Evolutionary conservation across 2,113 vertebrate genomes (phyloP).

Genomic region (Clarias magur): DNA sequence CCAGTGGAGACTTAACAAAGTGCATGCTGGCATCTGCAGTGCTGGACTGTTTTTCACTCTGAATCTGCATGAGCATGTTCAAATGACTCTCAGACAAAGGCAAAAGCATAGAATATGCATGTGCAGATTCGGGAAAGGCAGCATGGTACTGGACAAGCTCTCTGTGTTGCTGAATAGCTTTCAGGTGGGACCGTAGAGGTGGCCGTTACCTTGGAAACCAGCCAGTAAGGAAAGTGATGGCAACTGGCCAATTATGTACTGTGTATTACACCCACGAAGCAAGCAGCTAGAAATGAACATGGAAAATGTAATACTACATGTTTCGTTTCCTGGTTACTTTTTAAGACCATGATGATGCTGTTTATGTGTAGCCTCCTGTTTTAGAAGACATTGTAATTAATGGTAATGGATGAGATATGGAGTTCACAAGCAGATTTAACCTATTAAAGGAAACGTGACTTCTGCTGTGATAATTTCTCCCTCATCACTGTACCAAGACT

Average conservation of each 20-base stretch:
- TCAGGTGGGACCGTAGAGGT: slow-evolving; percentile 32
- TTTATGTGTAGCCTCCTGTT: neutral
- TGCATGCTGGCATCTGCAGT: slow-evolving; percentile 16
- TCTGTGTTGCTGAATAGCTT: slow-evolving; percentile 21
- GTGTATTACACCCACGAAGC: slow-evolving; percentile 28
- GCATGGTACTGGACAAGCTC: slow-evolving; percentile 21
- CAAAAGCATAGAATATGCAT: slow-evolving; percentile 16
- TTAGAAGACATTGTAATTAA: neutral
- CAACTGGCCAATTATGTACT: slow-evolving; percentile 35
- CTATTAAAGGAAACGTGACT: neutral
- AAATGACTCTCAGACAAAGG: slow-evolving; percentile 15
- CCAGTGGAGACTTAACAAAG: slow-evolving; percentile 31
- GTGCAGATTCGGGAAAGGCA: slow-evolving; percentile 10
- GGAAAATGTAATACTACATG: neutral
- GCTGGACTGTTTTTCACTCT: slow-evolving; percentile 29
- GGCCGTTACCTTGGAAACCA: slow-evolving; percentile 47
- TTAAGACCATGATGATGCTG: neutral
- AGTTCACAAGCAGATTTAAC: neutral
- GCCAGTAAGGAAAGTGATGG: slow-evolving; percentile 37
- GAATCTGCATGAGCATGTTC: neutral
- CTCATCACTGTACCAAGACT: neutral
- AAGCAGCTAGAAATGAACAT: slow-evolving; percentile 13
- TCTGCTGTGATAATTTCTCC: slow-evolving; percentile 7
- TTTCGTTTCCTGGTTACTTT: neutral
- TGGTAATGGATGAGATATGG: neutral